phyloP scores from a whole-genome alignment of 2,113 vertebrate genomes.

The Ameiurus melas region DNA sequence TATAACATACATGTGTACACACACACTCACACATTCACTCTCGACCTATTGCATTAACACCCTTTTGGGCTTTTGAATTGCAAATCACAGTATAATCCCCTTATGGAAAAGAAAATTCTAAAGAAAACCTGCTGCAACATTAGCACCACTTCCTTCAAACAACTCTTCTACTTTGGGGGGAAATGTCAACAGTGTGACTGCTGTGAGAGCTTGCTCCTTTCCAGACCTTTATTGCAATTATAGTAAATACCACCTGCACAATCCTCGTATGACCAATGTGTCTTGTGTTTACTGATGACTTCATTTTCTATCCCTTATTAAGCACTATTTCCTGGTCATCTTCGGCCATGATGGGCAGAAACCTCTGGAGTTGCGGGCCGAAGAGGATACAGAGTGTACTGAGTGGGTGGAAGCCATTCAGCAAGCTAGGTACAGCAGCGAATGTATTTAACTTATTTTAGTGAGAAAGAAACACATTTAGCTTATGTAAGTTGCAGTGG shows the following conservation, averaged over 20 bases:
- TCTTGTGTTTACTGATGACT: background rate
- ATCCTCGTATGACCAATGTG: background rate
- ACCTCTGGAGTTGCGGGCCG: slow-evolving; percentile 89
- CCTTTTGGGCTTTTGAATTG: background rate
- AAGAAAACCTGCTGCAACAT: background rate
- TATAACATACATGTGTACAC: slow-evolving; percentile 36
- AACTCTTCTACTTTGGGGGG: background rate
- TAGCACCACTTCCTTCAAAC: background rate
- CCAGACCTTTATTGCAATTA: background rate
- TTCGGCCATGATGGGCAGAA: slow-evolving; percentile 97
- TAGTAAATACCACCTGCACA: background rate
- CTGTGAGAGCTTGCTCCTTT: background rate
- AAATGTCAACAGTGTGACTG: background rate
- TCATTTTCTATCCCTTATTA: slow-evolving; percentile 42
- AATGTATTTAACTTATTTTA: background rate
- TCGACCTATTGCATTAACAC: slow-evolving; percentile 15
- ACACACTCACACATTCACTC: slow-evolving; percentile 16
- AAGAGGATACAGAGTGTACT: slow-evolving; percentile 87
- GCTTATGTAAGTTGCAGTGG: slow-evolving; percentile 3
- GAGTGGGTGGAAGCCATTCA: slow-evolving; percentile 97
- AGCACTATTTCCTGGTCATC: slow-evolving; percentile 93
- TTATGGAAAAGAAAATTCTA: background rate
- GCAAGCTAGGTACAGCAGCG: slow-evolving; percentile 83
- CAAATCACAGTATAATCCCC: background rate
- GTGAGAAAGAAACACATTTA: background rate